Base-by-base conservation (phyloP, 2,888 invertebrate species). In the Eretmocerus hayati region DNA sequence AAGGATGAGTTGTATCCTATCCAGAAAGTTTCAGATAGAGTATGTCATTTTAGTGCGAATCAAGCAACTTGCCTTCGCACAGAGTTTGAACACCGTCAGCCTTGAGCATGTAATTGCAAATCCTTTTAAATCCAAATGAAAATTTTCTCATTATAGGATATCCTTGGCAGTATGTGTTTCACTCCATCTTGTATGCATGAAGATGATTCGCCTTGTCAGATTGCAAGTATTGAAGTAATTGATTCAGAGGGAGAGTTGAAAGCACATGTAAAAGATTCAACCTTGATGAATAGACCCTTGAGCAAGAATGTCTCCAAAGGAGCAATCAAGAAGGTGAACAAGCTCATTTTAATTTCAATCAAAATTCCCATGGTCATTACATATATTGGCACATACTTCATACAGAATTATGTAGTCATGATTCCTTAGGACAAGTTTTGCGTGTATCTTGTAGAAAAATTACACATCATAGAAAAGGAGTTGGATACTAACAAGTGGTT, bases 321-420 rank as follows among this genome's bases (percentile, higher is more conserved):
- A 22, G 63, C 62, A 11, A 53, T 62, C 39, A 57, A 56, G 18
- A 65, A 65, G 48, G n/a, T n/a, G n/a, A n/a, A n/a, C n/a, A n/a
- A n/a, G n/a, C n/a, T n/a, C n/a, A n/a, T n/a, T n/a, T n/a, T n/a
- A n/a, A n/a, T n/a, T n/a, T n/a, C n/a, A n/a, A n/a, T n/a, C n/a
- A n/a, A n/a, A n/a, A n/a, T n/a, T n/a, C n/a, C n/a, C n/a, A n/a
- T n/a, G n/a, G n/a, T n/a, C n/a, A n/a, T n/a, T n/a, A n/a, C n/a
- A n/a, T n/a, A n/a, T n/a, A n/a, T n/a, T n/a, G n/a, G n/a, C n/a
- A n/a, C n/a, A n/a, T n/a, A n/a, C n/a, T n/a, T n/a, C n/a, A n/a
- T n/a, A n/a, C n/a, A n/a, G n/a, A n/a, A n/a, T n/a, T n/a, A n/a
- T n/a, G n/a, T n/a, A n/a, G n/a, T n/a, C n/a, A n/a, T n/a, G n/a